Evolutionary conservation across 2,797 vertebrate species (phyloP).

Genomic region (Phataginus tricuspis): DNA sequence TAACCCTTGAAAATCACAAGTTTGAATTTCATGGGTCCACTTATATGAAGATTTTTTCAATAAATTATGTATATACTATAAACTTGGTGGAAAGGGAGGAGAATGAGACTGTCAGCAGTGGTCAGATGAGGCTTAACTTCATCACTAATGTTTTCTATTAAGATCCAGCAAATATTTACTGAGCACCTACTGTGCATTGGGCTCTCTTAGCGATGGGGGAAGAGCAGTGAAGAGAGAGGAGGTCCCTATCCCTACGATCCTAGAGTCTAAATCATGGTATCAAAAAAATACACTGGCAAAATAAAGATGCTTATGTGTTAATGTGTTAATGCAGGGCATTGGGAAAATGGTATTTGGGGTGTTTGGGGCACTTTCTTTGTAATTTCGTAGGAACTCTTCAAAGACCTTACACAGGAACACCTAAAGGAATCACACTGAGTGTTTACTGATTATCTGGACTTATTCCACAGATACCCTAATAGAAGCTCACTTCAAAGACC

Average conservation of each 20-base stretch:
- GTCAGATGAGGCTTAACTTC: neutral
- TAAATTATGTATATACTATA: too few relatives aligned
- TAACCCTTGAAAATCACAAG: neutral
- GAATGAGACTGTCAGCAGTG: neutral
- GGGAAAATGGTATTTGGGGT: neutral
- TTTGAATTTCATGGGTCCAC: too few relatives aligned
- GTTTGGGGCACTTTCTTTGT: neutral
- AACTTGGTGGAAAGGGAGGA: too few relatives aligned
- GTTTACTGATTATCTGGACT: neutral
- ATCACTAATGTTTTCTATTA: neutral
- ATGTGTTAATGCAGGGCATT: neutral
- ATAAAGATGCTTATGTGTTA: neutral
- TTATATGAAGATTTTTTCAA: too few relatives aligned
- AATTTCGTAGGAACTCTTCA: neutral
- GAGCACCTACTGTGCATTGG: neutral
- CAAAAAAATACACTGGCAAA: neutral
- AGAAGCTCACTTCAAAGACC: neutral
- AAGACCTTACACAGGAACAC: neutral
- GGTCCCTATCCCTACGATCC: neutral
- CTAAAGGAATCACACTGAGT: neutral
- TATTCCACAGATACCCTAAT: neutral
- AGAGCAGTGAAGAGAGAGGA: neutral
- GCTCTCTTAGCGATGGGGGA: neutral
- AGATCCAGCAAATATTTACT: neutral
- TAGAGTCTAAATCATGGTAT: neutral